Evolutionary conservation across 2,113 vertebrate genomes (phyloP).

Genomic region (Apistogramma diplotaenia): DNA sequence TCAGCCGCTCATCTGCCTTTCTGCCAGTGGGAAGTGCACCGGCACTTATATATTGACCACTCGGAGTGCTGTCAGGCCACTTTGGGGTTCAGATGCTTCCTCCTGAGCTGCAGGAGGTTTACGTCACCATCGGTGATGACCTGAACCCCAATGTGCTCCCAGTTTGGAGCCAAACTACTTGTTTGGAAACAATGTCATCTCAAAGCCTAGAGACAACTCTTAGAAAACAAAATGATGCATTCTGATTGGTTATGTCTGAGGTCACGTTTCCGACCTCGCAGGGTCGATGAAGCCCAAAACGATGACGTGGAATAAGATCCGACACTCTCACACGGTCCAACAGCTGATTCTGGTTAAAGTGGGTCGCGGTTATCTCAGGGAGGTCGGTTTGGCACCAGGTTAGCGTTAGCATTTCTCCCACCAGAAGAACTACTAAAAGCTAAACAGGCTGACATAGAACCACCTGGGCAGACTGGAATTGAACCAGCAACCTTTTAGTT

Average conservation of each 20-base stretch:
- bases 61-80: not conserved
- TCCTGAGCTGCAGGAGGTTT: not conserved
- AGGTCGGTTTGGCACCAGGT: not conserved
- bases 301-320: not conserved
- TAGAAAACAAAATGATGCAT: not conserved
- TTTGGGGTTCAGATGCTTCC: not conserved
- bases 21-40: not conserved
- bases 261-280: not conserved
- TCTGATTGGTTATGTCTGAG: not conserved
- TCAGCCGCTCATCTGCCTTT: not conserved
- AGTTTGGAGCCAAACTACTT: not conserved
- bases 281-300: not conserved
- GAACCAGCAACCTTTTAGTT: too few species aligned
- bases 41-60: not conserved
- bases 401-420: not conserved
- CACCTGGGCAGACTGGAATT: too few species aligned
- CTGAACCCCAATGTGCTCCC: not conserved
- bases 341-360: not conserved
- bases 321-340: not conserved
- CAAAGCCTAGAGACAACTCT: too few species aligned
- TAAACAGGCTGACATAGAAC: too few species aligned
- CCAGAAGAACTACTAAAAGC: too few species aligned
- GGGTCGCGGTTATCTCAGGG: not conserved
- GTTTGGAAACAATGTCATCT: too few species aligned
- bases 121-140: not conserved